Evolutionary conservation across 2,113 vertebrate species (phyloP).

Genomic region (Corydoras sp.): DNA sequence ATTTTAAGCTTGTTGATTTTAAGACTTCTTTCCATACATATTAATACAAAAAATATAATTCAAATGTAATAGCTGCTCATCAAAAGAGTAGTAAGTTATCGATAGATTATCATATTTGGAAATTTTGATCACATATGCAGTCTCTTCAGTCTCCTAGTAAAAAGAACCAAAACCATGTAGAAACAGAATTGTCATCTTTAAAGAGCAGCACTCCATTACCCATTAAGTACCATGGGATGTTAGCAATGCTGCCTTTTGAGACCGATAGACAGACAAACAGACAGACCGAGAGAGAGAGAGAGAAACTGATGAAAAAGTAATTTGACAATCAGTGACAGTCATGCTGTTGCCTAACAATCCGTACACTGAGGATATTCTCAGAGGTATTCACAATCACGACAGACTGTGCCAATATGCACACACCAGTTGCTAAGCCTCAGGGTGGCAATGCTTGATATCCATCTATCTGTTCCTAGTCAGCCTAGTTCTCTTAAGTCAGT

Average conservation of each 20-base stretch:
- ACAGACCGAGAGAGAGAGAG: slow-evolving; percentile 7
- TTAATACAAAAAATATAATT: too few relatives aligned
- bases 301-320: neutral
- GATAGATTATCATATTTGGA: too few relatives aligned
- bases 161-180: too few relatives aligned
- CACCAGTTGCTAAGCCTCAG: neutral
- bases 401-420: slow-evolving; percentile 11
- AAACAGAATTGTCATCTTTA: neutral
- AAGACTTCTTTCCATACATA: too few relatives aligned
- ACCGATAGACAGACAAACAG: slow-evolving; percentile 17
- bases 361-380: slow-evolving; percentile 12
- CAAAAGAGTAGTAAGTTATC: too few relatives aligned
- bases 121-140: too few relatives aligned
- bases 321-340: slow-evolving; percentile 43
- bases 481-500: neutral
- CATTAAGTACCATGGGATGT: neutral
- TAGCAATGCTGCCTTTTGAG: neutral
- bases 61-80: too few relatives aligned
- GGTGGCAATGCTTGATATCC: neutral
- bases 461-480: neutral
- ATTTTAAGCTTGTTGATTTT: too few relatives aligned
- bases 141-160: too few relatives aligned
- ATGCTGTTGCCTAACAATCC: slow-evolving; percentile 39
- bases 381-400: slow-evolving; percentile 8
- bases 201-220: neutral